Conservation (phyloP, 2,888 invertebrate species). For the Clistopyga incitator region DNA sequence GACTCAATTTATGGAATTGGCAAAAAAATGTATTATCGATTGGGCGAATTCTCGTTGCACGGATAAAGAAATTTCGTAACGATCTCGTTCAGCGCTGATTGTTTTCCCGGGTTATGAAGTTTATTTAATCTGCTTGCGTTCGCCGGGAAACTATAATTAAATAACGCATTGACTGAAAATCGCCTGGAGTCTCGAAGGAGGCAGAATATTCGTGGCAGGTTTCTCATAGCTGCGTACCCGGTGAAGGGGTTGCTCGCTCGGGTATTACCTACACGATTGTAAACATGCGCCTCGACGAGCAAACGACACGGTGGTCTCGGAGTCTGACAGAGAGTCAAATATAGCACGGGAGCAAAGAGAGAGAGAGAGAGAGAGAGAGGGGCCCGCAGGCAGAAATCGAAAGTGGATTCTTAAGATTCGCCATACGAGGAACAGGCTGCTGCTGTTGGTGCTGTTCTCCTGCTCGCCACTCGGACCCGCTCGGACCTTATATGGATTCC, state of each 20-base stretch:
- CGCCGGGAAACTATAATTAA: slow-evolving; percentile 48
- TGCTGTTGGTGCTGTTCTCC: slow-evolving; percentile 33
- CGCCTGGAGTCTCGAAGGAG: slow-evolving; percentile 32
- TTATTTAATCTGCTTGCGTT: not conserved
- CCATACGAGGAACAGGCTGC: slow-evolving; percentile 74
- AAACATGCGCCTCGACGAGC: slow-evolving; percentile 63
- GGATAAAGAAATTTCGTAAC: not conserved
- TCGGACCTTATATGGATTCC: slow-evolving; percentile 77
- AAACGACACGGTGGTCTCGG: slow-evolving; percentile 66
- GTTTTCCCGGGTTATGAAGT: not conserved
- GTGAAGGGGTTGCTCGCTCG: slow-evolving; percentile 30
- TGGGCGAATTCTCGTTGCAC: too few species aligned
- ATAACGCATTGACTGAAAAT: slow-evolving; percentile 54
- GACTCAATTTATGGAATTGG: too few species aligned
- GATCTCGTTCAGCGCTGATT: not conserved
- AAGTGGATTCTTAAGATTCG: slow-evolving; percentile 80
- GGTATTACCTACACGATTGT: slow-evolving; percentile 63
- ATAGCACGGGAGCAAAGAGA: slow-evolving; percentile 16
- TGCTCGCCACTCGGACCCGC: slow-evolving; percentile 68
- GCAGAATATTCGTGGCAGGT: slow-evolving; percentile 59
- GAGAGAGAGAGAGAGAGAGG: slow-evolving; percentile 57
- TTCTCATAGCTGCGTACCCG: slow-evolving; percentile 22
- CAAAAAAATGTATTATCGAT: too few species aligned
- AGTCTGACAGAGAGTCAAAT: slow-evolving; percentile 43
- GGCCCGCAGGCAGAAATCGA: slow-evolving; percentile 77